A percentile compares a stretch with the other conserved stretches of the same genome.
These are phyloP conservation scores for Gambusia holbrooki DNA, from an alignment of 2,113 vertebrate genomes.

Conservation along the genomic window DNA sequence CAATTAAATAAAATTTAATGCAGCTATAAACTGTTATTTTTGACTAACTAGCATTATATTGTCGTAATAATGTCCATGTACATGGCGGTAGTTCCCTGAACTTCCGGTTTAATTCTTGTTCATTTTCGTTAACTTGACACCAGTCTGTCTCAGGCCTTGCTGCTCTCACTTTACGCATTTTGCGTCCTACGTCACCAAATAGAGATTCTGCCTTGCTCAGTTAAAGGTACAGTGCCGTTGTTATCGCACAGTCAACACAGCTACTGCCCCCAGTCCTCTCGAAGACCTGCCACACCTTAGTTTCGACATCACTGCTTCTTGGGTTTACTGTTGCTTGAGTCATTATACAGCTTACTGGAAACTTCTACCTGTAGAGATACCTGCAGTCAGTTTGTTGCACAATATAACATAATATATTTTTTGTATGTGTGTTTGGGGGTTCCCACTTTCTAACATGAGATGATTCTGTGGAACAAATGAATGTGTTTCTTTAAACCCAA, in stretches of 20 bases:
- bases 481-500: no score
- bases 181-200: constrained; percentile 73
- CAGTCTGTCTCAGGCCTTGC: constrained; percentile 55
- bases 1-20: background rate
- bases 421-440: background rate
- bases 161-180: constrained; percentile 70
- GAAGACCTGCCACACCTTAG: constrained; percentile 70
- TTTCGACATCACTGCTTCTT: constrained; percentile 67
- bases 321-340: constrained; percentile 57
- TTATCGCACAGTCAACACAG: constrained; percentile 54
- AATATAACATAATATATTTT: no score
- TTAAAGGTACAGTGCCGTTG: constrained; percentile 79
- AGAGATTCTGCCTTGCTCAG: constrained; percentile 22
- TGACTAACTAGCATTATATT: background rate
- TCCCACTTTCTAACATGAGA: background rate
- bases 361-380: background rate
- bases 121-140: background rate
- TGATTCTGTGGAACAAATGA: background rate
- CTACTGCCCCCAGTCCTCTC: constrained; percentile 16
- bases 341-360: constrained; percentile 58
- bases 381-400: constrained; percentile 13
- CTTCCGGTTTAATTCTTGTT: background rate
- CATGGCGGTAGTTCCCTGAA: background rate
- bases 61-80: background rate
- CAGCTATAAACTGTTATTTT: background rate